phyloP scores from a whole-genome alignment of 2,888 invertebrate genomes.

The Andrena fulva region DNA sequence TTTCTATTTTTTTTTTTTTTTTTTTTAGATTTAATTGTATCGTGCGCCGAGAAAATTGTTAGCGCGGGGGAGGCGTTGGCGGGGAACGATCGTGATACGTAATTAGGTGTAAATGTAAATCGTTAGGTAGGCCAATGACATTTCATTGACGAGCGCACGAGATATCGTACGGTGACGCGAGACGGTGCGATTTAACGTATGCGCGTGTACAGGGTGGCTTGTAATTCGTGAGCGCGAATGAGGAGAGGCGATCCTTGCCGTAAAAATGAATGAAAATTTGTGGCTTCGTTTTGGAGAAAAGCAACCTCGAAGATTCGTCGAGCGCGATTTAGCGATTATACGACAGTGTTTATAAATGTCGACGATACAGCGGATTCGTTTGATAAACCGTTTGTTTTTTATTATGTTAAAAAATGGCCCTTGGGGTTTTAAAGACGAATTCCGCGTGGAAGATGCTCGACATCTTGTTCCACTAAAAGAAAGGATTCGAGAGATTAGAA shows the following conservation, averaged over 20 bases:
- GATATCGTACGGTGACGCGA: constrained; percentile 18
- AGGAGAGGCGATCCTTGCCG: neutral
- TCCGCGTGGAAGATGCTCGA: too few relatives aligned
- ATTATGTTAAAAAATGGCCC: too few relatives aligned
- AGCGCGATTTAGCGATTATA: too few relatives aligned
- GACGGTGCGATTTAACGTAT: constrained; percentile 3
- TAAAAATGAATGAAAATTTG: neutral
- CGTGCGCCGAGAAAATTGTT: constrained; percentile 60
- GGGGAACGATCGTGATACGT: constrained; percentile 31
- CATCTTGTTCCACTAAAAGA: too few relatives aligned
- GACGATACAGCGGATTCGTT: too few relatives aligned
- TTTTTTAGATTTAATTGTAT: constrained; percentile 25
- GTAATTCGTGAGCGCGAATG: neutral
- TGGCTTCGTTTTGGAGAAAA: neutral
- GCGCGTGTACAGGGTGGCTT: neutral
- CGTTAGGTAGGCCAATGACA: constrained; percentile 40
- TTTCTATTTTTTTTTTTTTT: neutral
- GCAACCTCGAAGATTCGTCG: neutral
- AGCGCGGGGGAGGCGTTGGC: constrained; percentile 15
- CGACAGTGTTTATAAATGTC: too few relatives aligned
- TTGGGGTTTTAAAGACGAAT: too few relatives aligned
- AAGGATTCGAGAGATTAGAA: too few relatives aligned
- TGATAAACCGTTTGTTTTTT: too few relatives aligned
- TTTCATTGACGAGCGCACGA: constrained; percentile 15
- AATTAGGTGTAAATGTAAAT: constrained; percentile 43